Base-by-base conservation (phyloP, 2,888 invertebrate species). In the Maniola hyperantus region DNA sequence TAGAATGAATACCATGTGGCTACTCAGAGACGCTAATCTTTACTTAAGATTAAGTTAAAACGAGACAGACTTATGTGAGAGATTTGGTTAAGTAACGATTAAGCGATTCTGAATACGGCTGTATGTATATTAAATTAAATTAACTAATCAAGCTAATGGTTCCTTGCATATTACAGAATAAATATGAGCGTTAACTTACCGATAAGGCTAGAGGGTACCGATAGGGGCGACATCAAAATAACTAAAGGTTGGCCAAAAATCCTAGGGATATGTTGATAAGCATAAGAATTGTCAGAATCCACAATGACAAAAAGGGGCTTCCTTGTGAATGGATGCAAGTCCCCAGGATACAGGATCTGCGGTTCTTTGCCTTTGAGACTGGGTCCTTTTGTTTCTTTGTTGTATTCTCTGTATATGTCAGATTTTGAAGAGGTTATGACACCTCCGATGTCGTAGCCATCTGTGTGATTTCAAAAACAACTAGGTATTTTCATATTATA, bases 161-260 rank as follows among this genome's bases (percentile, higher is more conserved):
- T 26, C 26, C 26, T 26, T 26, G 1, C 26, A 26, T 1, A 4
- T 26, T 4, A 26, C 2, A 26, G 26, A 26, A 26, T 26, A 26
- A 26, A 26, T n/a, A 26, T 26, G 26, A 26, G 26, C 4, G 4
- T n/a, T 20, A n/a, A 20, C 78, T 83, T 88, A 97, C 97, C 96
- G 91, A 96, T 96, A 84, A 97, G 96, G 71, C 95, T 95, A 66
- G 96, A 93, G 69, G 98, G 98, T 71, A 96, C 94, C 83, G 98
- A 97, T 87, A 97, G 95, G 6, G 99, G 98, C 64, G 99, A 98
- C 96, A 98, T 97, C 46, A 99, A 94, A 72, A 98, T 95, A 71
- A 99, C 96, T 73, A 99, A 91, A 6, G 99, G 98, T 85, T 98
- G 98, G 34, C 98, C 98, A 89, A 99, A 99, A 83, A 97, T 95